Base-by-base conservation (phyloP, 2,113 vertebrate species). In the Neopipo cinnamomea region DNA sequence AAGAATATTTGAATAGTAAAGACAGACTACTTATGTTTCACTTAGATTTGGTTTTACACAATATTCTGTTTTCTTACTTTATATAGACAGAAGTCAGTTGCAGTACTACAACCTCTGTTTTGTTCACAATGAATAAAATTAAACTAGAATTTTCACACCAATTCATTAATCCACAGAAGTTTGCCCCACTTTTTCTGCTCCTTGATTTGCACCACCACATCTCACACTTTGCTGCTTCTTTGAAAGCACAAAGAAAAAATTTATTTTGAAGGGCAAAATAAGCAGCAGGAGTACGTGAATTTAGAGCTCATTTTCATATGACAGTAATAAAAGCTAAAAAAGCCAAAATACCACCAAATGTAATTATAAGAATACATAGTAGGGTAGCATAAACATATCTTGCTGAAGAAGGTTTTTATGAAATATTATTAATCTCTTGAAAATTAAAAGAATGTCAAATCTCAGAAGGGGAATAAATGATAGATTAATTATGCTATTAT, bases 71-170 rank as follows among this genome's bases (percentile, higher is more conserved):
- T 66, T 63, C 39, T 67, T 70, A 15, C 52, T 87, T 85, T 31
- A 62, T 23, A 59, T 2, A 39, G 35, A 63, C 25, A 58, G 11
- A 78, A 49, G 9, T 71, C 31, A 59, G 13, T 44, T 24, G 14
- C 22, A 76, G 22, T 71, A 49, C 31, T 77, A 37, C 4, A 9
- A 33, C 25, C 19, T 33, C 24, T 25, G 5, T 28, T 65, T 79
- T 76, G 8, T n/a, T 74, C 49, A 63, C 0, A 1, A 9, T 0
- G 0, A 46, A 30, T 66, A 16, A 3, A 16, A 2, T 61, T 30
- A 31, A 73, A 53, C 16, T 22, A 77, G 81, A 79, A 39, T 30
- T 49, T 79, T 72, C 39, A 55, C 15, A 58, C 4, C 23, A 71
- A 67, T 24, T 68, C 31, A 53, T 53, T 68, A 53, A 46, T 31